These are phyloP conservation scores for Leucosticte australis DNA, from an alignment of 2,113 vertebrate species.

Conservation along the genomic window DNA sequence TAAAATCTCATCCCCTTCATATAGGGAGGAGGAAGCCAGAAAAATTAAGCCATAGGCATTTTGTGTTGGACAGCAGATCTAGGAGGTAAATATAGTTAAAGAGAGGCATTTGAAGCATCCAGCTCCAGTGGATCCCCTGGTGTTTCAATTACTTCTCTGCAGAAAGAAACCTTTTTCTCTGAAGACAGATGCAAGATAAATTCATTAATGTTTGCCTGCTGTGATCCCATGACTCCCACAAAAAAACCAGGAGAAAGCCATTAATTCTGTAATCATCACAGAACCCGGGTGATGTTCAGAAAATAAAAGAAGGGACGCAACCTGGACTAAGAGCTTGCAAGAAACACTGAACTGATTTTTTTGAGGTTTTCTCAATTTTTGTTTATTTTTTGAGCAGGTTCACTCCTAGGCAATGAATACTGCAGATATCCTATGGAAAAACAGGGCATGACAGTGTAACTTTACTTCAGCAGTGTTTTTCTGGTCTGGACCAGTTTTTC, in stretches of 20 bases:
- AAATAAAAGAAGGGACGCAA: neutral
- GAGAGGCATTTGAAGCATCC: neutral
- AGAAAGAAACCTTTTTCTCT: neutral
- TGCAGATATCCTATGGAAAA: neutral
- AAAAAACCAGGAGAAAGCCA: neutral
- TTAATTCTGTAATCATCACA: neutral
- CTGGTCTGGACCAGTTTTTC: neutral
- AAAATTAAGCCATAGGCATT: neutral
- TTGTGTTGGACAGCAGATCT: neutral
- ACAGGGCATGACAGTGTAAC: neutral
- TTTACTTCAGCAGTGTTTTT: neutral
- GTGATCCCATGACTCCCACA: neutral
- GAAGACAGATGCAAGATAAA: neutral
- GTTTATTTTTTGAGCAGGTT: neutral
- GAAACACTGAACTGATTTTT: neutral
- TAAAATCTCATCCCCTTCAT: neutral
- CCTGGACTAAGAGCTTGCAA: neutral
- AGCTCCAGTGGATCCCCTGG: neutral
- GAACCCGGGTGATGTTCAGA: neutral
- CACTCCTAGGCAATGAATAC: neutral
- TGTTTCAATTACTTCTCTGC: neutral
- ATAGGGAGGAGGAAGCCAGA: neutral
- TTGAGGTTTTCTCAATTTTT: neutral
- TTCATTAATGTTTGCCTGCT: neutral
- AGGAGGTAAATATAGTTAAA: neutral